Conservation (phyloP, 2,888 invertebrate genomes). For the Pristionchus maxplancki region DNA sequence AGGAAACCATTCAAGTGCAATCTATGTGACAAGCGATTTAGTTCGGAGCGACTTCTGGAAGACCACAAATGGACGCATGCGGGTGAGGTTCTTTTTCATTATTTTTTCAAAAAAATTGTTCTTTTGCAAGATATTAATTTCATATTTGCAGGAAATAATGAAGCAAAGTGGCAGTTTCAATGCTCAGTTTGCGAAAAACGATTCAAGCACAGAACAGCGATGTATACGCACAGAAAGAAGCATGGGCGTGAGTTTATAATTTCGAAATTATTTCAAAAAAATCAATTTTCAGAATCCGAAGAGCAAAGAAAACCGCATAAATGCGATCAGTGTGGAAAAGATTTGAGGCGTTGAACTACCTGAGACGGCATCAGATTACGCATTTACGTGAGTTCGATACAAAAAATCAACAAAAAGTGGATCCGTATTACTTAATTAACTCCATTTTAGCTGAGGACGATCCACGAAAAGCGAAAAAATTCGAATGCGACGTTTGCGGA, state of each 20-base stretch:
- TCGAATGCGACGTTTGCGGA: not conserved
- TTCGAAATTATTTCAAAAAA: too few species aligned
- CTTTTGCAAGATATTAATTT: too few species aligned
- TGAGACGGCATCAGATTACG: not conserved
- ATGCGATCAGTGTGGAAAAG: not conserved
- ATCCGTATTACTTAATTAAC: not conserved
- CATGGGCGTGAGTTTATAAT: not conserved
- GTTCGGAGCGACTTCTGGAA: too few species aligned
- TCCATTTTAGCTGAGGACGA: not conserved
- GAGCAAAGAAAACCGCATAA: not conserved
- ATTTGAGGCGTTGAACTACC: not conserved
- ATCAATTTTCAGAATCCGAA: not conserved
- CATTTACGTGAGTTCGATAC: not conserved
- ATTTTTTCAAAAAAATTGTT: too few species aligned
- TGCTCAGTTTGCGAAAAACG: not conserved
- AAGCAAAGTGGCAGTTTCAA: not conserved
- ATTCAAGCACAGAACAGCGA: not conserved
- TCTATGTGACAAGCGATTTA: too few species aligned
- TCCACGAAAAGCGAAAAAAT: not conserved
- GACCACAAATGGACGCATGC: too few species aligned
- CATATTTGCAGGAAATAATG: too few species aligned
- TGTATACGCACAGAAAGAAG: not conserved
- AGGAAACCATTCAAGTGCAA: too few species aligned
- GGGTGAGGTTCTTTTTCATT: too few species aligned
- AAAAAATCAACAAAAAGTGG: not conserved